A percentile compares a stretch with the other conserved stretches of the same genome.
phyloP scores from a whole-genome alignment of 2,113 vertebrate species.

The Lampris incognitus region DNA sequence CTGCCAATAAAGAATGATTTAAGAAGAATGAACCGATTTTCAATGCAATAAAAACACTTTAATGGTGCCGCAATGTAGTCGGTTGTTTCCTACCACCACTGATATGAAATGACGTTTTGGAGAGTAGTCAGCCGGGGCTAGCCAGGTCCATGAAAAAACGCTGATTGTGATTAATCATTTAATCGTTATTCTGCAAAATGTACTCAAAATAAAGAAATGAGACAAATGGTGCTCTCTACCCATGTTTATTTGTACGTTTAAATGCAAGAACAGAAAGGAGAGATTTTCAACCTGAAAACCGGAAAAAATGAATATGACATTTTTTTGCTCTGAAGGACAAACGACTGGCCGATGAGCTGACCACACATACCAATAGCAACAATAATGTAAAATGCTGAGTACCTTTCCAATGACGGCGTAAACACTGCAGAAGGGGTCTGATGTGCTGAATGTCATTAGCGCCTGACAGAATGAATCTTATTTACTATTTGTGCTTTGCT shows the following conservation, averaged over 20 bases:
- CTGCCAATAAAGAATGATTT: conserved; percentile 52
- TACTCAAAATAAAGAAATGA: conserved; percentile 34
- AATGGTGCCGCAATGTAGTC: conserved; percentile 41
- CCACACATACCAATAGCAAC: neutral
- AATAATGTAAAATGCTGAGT: conserved; percentile 17
- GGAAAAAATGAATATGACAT: neutral
- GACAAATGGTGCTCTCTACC: neutral
- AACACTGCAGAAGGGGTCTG: conserved; percentile 26
- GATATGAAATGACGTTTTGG: conserved; percentile 41
- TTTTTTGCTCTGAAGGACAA: neutral
- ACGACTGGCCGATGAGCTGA: neutral
- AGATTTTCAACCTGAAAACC: neutral
- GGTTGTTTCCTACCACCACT: conserved; percentile 55
- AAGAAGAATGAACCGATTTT: conserved; percentile 54
- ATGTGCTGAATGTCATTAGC: conserved; percentile 51
- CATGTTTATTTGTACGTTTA: conserved; percentile 7
- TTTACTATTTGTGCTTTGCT: conserved; percentile 58
- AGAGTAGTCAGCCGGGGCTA: conserved; percentile 44
- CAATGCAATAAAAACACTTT: conserved; percentile 11
- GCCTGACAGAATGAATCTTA: conserved; percentile 34
- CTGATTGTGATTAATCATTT: conserved; percentile 42
- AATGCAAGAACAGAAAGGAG: neutral
- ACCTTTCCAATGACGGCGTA: neutral
- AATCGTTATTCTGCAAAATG: conserved; percentile 30
- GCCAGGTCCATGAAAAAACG: conserved; percentile 15